Evolutionary conservation across 2,113 vertebrate species (phyloP), one percentile per base, ranked within the genome.

Genomic region (Phylloscopus trochiloides): DNA sequence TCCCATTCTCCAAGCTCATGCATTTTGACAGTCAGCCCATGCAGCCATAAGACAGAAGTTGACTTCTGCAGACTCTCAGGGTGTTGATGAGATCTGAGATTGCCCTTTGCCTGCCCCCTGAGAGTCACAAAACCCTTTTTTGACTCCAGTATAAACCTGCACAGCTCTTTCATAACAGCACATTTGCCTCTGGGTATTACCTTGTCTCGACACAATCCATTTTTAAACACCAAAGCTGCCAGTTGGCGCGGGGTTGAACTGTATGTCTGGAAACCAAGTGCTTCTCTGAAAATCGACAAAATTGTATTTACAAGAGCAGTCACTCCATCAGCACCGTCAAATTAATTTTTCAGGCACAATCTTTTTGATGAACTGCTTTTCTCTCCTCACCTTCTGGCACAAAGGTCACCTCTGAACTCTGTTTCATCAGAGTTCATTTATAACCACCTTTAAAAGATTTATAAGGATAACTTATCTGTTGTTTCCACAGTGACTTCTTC

Each of bases 181-280:
- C 75, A 52, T 93, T 95, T 95, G 78, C 97, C 75, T 95, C 83
- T n/a, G 71, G 78, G 87, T 88, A 88, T 91, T 89, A 77, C 91
- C 85, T 93, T 86, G 92, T 92, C 91, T 96, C 54, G 9, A 91
- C 89, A 86, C 65, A 90, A 92, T 86, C 87, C 77, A 54, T 92
- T 96, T 93, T 92, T 91, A 95, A 93, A 89, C 87, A 90, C 79
- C 83, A 89, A 90, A 92, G 68, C 86, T 93, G 88, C 86, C 95
- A 59, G 79, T 94, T 80, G 81, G 21, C 0, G 0, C 50, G 10
- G 14, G 40, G 40, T 54, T 92, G 62, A 80, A 54, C 62, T 76
- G 76, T 76, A 89, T 86, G 86, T 90, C 87, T 94, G 70, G 80
- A 94, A 95, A 86, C 54, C 28, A 74, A 96, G 90, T 26, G 74